Percentiles rank a stretch among this genome's conserved stretches.
These are phyloP conservation scores for Loriculus beryllinus DNA, from an alignment of 2,797 vertebrate genomes.

Conservation along the genomic window DNA sequence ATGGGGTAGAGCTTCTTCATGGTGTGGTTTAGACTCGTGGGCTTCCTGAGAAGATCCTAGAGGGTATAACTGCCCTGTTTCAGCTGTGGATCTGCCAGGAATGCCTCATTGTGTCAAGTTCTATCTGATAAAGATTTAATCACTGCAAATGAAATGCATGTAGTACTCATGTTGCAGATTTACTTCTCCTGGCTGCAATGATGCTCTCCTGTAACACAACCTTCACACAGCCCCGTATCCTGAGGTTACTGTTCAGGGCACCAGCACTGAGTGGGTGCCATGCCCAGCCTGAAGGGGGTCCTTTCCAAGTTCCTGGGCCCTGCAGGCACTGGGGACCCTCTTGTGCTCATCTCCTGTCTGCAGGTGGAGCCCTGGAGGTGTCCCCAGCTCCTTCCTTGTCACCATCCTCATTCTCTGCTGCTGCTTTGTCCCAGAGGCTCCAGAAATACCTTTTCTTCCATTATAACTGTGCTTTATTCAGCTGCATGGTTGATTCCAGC, in stretches of 20 bases:
- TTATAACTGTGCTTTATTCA: accelerated
- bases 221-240: neutral
- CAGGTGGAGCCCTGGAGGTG: neutral
- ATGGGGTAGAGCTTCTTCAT: neutral
- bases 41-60: neutral
- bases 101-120: neutral
- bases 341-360: neutral
- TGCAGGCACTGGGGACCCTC: accelerated
- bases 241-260: neutral
- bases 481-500: accelerated
- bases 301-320: neutral
- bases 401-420: neutral
- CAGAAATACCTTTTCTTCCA: neutral
- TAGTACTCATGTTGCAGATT: accelerated
- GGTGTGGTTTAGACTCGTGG: neutral
- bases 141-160: neutral
- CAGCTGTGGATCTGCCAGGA: neutral
- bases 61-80: accelerated
- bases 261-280: neutral
- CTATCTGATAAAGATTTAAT: neutral
- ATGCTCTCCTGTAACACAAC: neutral
- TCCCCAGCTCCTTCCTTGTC: neutral
- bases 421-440: neutral
- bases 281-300: neutral
- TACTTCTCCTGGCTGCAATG: neutral